Evolutionary conservation across 2,797 vertebrate species (phyloP).

Genomic region (Euphonia xanthogaster): DNA sequence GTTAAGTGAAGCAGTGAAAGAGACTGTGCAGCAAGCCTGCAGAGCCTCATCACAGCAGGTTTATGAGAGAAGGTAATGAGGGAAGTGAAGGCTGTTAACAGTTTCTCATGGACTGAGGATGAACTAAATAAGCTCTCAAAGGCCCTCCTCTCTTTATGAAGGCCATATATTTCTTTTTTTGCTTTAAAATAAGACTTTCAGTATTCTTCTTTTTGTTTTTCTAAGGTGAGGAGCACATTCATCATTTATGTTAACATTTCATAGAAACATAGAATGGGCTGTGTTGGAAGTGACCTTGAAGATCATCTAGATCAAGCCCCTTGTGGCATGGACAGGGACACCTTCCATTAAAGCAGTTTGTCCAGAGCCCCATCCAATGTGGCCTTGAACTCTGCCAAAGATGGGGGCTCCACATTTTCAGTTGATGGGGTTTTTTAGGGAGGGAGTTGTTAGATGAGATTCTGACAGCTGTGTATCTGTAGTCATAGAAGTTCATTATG

Average conservation of each 20-base stretch:
- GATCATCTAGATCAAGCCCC: neutral
- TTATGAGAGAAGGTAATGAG: neutral
- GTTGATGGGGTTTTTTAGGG: neutral
- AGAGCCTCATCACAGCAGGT: neutral
- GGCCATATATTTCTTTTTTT: neutral
- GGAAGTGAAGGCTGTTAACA: neutral
- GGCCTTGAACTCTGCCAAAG: neutral
- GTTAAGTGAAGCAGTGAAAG: neutral
- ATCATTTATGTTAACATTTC: neutral
- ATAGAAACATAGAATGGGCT: neutral
- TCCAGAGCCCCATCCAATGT: neutral
- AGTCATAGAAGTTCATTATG: neutral
- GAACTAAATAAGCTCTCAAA: neutral
- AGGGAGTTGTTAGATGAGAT: neutral
- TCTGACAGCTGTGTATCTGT: neutral
- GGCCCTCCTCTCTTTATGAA: neutral
- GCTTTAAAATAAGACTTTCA: neutral
- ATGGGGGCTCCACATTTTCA: neutral
- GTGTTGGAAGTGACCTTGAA: neutral
- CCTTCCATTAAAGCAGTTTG: neutral
- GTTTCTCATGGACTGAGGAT: neutral
- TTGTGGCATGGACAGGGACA: neutral
- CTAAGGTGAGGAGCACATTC: neutral
- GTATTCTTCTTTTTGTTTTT: neutral
- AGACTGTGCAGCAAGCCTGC: neutral